Conservation (phyloP, 2,797 vertebrate genomes). For the Graptemys geographica region DNA sequence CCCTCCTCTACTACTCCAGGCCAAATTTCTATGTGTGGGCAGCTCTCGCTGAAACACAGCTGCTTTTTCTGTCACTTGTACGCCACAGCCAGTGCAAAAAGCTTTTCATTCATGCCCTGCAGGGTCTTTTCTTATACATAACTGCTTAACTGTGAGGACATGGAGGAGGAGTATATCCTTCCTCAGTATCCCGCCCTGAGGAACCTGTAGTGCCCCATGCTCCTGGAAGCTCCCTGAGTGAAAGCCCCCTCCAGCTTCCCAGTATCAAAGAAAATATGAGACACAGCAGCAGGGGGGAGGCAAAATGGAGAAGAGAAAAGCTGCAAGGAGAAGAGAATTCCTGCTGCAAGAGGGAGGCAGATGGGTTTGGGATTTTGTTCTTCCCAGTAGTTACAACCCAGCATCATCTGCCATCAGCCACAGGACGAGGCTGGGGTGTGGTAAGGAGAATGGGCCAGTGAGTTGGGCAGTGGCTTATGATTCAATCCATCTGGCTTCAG, state of each 20-base stretch:
- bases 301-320: not conserved
- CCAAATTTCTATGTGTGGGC: conserved; percentile 15
- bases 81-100: not conserved
- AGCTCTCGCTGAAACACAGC: conserved; percentile 33
- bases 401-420: not conserved
- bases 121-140: conserved; percentile 22
- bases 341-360: not conserved
- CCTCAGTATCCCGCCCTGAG: not conserved
- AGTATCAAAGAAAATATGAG: not conserved
- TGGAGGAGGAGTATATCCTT: not conserved
- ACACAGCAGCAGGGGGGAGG: not conserved
- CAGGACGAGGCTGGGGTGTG: not conserved
- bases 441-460: not conserved
- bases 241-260: not conserved
- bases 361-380: not conserved
- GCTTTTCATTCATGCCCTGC: not conserved
- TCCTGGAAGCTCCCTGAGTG: not conserved
- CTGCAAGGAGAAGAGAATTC: not conserved
- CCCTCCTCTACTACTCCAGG: not conserved
- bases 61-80: not conserved
- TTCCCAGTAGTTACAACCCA: not conserved
- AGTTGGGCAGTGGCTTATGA: not conserved
- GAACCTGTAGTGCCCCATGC: not conserved
- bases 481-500: not conserved
- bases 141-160: conserved; percentile 20